These are phyloP conservation scores for Dynastes grantii DNA, from an alignment of 2,888 invertebrate genomes.

Conservation along the genomic window DNA sequence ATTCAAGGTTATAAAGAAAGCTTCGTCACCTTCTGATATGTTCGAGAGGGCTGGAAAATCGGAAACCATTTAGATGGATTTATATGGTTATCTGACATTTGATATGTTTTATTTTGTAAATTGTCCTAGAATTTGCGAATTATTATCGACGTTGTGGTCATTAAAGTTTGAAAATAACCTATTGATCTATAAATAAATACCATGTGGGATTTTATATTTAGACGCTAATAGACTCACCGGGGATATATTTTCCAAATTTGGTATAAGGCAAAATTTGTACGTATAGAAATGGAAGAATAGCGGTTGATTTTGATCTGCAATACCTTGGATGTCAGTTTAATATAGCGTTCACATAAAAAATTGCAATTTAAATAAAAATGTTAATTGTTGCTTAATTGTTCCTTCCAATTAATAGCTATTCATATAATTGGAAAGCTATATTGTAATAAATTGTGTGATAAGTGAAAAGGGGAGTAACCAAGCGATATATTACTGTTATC, in stretches of 20 bases:
- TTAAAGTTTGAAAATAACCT: conserved; percentile 33
- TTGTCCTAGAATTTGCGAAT: conserved; percentile 46
- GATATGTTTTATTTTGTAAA: conserved; percentile 59
- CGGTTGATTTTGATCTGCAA: conserved; percentile 12
- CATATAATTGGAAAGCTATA: conserved; percentile 2
- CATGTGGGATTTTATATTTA: conserved; percentile 63
- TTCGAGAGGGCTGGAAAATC: conserved; percentile 22
- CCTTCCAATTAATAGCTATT: not conserved
- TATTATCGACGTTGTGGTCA: conserved; percentile 29
- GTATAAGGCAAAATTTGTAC: conserved; percentile 36
- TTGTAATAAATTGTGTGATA: conserved; percentile 4
- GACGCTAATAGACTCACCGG: conserved; percentile 48
- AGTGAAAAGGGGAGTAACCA: conserved; percentile 38
- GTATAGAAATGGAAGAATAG: not conserved
- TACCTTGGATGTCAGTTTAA: not conserved
- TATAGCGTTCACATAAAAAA: not conserved
- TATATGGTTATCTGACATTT: conserved; percentile 63
- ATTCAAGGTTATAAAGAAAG: conserved; percentile 54
- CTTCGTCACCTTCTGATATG: conserved; percentile 36
- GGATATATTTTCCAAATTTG: conserved; percentile 59
- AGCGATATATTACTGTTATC: not conserved
- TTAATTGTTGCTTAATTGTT: not conserved
- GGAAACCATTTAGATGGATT: conserved; percentile 53
- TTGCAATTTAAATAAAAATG: conserved; percentile 1
- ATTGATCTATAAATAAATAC: conserved; percentile 59